Conservation (phyloP, 1,140 invertebrate genomes). For the Nasonia giraulti region DNA sequence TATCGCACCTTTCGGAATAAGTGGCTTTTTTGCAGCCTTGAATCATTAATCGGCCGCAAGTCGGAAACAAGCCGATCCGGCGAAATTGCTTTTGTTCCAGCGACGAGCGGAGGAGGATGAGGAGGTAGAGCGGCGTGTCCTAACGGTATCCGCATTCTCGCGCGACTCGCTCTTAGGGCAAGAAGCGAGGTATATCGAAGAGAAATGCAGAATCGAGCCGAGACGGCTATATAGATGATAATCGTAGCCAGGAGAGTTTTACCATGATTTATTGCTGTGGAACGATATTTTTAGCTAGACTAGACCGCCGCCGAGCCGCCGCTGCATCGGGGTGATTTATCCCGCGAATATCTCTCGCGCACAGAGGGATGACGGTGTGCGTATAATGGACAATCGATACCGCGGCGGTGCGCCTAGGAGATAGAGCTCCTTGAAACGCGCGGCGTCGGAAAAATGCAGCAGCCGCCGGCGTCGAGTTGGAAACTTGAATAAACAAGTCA, state of each 20-base stretch:
- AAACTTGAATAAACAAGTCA: background rate
- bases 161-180: background rate
- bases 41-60: background rate
- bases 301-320: too few species aligned
- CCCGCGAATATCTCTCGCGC: constrained; percentile 9
- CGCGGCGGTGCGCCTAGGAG: background rate
- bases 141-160: constrained; percentile 41
- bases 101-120: background rate
- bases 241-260: constrained; percentile 33
- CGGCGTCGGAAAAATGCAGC: background rate
- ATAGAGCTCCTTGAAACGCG: background rate
- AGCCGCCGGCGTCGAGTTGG: too few species aligned
- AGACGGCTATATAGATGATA: constrained; percentile 8
- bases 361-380: background rate
- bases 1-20: too few species aligned
- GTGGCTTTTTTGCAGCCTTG: too few species aligned
- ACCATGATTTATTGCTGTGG: constrained; percentile 25
- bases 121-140: background rate
- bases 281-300: constrained; percentile 24
- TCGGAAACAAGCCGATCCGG: background rate
- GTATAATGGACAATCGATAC: constrained; percentile 31
- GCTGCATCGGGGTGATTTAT: constrained; percentile 26
- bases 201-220: constrained; percentile 1
- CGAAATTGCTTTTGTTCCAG: background rate
- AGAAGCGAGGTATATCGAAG: constrained; percentile 31